Base-by-base conservation (phyloP, 1,140 invertebrate genomes). In the Centruroides vittatus region DNA sequence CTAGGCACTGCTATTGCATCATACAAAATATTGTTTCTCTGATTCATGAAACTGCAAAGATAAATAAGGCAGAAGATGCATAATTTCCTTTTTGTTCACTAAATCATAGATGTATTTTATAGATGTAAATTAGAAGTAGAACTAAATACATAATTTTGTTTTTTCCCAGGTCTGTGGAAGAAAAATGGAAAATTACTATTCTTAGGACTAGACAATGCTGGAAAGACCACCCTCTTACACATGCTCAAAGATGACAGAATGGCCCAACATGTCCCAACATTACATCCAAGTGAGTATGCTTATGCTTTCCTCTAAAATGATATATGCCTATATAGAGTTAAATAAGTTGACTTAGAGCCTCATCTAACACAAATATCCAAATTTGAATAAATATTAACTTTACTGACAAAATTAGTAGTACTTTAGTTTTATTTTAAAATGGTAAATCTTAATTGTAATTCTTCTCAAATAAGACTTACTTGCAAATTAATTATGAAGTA, bases 161-260 rank as follows among this genome's bases (percentile, higher is more conserved):
- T 35, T 61, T 58, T 41, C 6, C 8, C 34, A 65, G 65, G 65
- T 11, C 79, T 98, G 72, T 96, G 89, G 84, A 98, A 98, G 81
- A 98, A 98, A 78, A 95, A 92, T 69, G 95, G 94, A 66, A 98
- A 98, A 78, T 79, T 99, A 67, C 81, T 99, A 63, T 98, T 99
- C 78, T 82, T 99, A 67, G 95, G 95, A 55, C 79, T 99, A 72
- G 95, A 99, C 79, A 98, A 99, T 86, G 95, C 95, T 68, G 94
- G 93, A 66, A 98, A 98, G 83, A 98, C 94, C 35, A 98, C 94
- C 67, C 80, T 98, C 67, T 83, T 98, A 70, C 93, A 98, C 75
- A 98, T 98, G 93, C 81, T 98, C 72, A 98, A 98, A 82, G 93
- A 98, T 82, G 94, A 98, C 79, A 84, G 92, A 78, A 83, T 98